Percentiles rank a stretch among this genome's conserved stretches.
Conservation (phyloP, 1,140 invertebrate genomes). For the Papilio polytes region DNA sequence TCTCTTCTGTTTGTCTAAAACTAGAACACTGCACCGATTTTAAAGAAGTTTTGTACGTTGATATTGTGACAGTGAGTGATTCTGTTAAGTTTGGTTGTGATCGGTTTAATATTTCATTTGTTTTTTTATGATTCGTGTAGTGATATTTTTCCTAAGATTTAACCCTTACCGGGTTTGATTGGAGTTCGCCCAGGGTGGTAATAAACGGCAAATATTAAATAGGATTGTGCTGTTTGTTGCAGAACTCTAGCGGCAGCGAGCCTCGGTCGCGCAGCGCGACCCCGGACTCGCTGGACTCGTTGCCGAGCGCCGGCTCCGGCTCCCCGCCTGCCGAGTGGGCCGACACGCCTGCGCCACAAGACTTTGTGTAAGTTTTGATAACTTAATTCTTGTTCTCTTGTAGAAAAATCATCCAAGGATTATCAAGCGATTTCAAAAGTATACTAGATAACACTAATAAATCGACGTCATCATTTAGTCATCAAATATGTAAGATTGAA, state of each 20-base stretch:
- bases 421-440: too few species aligned
- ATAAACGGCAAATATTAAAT: constrained; percentile 29
- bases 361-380: constrained; percentile 68
- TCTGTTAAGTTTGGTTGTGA: background rate
- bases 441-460: too few species aligned
- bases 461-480: too few species aligned
- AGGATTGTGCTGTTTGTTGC: constrained; percentile 48
- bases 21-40: background rate
- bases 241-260: constrained; percentile 83
- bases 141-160: background rate
- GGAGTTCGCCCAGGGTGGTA: constrained; percentile 9
- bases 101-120: background rate
- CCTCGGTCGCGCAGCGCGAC: constrained; percentile 92
- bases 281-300: constrained; percentile 93
- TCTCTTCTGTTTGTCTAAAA: background rate
- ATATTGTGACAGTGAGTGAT: background rate
- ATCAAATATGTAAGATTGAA: too few species aligned
- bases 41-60: background rate
- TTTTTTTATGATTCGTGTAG: background rate
- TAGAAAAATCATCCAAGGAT: too few species aligned
- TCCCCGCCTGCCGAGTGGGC: constrained; percentile 82
- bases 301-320: constrained; percentile 85
- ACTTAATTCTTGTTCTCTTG: too few species aligned
- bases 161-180: background rate
- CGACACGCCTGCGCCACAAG: constrained; percentile 68